Percentiles rank a stretch among this genome's conserved stretches.
Evolutionary conservation across 2,888 invertebrate genomes (phyloP).

Genomic region (Barypeithes pellucidus): DNA sequence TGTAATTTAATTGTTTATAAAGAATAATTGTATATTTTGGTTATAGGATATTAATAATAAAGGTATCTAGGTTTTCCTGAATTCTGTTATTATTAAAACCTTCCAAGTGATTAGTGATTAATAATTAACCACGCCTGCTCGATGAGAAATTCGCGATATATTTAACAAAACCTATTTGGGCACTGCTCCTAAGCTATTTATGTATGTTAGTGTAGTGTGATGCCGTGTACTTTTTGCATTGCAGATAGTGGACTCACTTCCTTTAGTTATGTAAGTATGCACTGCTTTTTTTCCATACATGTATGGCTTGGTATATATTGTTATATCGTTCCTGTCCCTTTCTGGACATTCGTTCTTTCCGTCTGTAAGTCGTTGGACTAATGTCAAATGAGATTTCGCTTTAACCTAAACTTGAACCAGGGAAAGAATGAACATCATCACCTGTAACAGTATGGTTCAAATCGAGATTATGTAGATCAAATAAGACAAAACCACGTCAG

Average conservation of each 20-base stretch:
- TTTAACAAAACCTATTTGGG: constrained; percentile 3
- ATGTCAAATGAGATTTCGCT: too few species aligned
- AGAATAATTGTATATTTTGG: constrained; percentile 19
- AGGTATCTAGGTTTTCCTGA: constrained; percentile 4
- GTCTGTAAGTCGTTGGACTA: too few species aligned
- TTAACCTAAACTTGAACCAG: too few species aligned
- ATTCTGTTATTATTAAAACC: constrained; percentile 15
- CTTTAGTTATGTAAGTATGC: constrained; percentile 18
- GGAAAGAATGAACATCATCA: too few species aligned
- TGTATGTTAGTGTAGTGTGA: constrained; percentile 17
- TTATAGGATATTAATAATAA: constrained; percentile 15
- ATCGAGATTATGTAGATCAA: too few species aligned
- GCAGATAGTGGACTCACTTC: constrained; percentile 7
- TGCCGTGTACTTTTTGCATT: constrained; percentile 11
- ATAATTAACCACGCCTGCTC: neutral
- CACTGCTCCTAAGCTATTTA: constrained; percentile 3
- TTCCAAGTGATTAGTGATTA: constrained; percentile 7
- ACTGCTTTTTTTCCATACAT: neutral
- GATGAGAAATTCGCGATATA: neutral
- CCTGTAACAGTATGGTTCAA: too few species aligned
- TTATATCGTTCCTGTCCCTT: too few species aligned
- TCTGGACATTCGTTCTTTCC: too few species aligned
- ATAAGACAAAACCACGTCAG: too few species aligned
- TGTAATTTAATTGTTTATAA: constrained; percentile 11
- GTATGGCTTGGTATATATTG: constrained; percentile 3